These are phyloP conservation scores for Tenebrosternarchus preto DNA, from an alignment of 2,113 vertebrate species.

Conservation along the genomic window DNA sequence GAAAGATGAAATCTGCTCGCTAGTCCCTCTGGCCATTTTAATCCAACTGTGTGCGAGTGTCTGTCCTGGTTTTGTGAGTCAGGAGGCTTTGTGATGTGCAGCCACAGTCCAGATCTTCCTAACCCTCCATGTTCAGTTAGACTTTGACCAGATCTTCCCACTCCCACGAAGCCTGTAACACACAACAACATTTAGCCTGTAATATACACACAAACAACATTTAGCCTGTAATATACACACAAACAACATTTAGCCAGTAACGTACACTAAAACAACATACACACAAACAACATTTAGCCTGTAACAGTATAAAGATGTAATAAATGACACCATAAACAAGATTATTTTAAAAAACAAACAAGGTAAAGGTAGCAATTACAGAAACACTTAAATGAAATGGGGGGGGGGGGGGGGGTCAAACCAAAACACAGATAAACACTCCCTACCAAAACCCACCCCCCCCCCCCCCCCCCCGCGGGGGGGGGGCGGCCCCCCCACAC, in stretches of 20 bases:
- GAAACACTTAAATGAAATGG: conserved; percentile 22
- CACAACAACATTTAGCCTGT: not conserved
- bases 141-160: conserved; percentile 98
- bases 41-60: conserved; percentile 54
- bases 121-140: conserved; percentile 79
- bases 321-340: not conserved
- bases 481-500: too few relatives aligned
- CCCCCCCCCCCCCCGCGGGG: too few relatives aligned
- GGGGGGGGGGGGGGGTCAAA: not conserved
- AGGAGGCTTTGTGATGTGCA: conserved; percentile 41
- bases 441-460: conserved; percentile 26
- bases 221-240: not conserved
- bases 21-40: conserved; percentile 46
- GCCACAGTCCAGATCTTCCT: conserved; percentile 46
- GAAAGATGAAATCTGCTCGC: conserved; percentile 26
- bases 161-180: conserved; percentile 88
- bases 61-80: conserved; percentile 46
- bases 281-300: not conserved
- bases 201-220: not conserved
- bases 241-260: not conserved
- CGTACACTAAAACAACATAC: not conserved
- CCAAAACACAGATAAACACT: conserved; percentile 26
- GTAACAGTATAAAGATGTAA: not conserved
- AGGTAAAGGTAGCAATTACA: not conserved
- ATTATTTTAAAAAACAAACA: not conserved